Evolutionary conservation across 23 tunicate species (phyloP).

Genomic region (Clavelina lepadiformis): DNA sequence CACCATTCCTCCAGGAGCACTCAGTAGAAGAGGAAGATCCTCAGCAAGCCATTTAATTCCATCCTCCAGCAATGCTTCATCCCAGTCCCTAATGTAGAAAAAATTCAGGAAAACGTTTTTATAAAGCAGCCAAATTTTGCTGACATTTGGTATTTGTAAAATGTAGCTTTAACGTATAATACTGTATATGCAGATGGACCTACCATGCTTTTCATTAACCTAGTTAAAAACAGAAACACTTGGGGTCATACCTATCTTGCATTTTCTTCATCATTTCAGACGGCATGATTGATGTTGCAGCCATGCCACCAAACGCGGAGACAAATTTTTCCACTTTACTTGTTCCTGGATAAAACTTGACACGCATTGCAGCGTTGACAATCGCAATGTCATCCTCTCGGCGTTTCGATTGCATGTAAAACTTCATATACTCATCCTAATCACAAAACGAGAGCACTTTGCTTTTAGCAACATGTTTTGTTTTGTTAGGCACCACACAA

Average conservation of each 20-base stretch:
- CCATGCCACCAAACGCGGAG: conserved; percentile 92
- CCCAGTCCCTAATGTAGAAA: conserved; percentile 35
- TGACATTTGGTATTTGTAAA: too few relatives aligned
- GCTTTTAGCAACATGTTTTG: neutral
- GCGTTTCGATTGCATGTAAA: conserved; percentile 76
- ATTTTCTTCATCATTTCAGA: conserved; percentile 45
- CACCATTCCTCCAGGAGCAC: conserved; percentile 96
- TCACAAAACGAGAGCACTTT: neutral
- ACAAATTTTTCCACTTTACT: conserved; percentile 50
- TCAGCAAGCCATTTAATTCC: conserved; percentile 42
- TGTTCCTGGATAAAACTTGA: conserved; percentile 55
- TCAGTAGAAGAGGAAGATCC: conserved; percentile 52
- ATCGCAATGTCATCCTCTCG: conserved; percentile 96
- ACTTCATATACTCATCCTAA: conserved; percentile 71
- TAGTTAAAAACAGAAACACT: neutral
- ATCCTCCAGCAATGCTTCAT: conserved; percentile 41
- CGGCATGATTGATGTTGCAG: conserved; percentile 68
- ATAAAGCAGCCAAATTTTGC: neutral
- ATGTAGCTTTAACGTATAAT: neutral
- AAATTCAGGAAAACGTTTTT: neutral
- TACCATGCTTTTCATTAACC: too few relatives aligned
- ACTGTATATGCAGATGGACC: neutral
- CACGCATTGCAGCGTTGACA: conserved; percentile 87
- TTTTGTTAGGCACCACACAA: neutral
- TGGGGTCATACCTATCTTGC: conserved; percentile 46